phyloP scores from a whole-genome alignment of 2,888 invertebrate species.

The Acrobasis repandana region DNA sequence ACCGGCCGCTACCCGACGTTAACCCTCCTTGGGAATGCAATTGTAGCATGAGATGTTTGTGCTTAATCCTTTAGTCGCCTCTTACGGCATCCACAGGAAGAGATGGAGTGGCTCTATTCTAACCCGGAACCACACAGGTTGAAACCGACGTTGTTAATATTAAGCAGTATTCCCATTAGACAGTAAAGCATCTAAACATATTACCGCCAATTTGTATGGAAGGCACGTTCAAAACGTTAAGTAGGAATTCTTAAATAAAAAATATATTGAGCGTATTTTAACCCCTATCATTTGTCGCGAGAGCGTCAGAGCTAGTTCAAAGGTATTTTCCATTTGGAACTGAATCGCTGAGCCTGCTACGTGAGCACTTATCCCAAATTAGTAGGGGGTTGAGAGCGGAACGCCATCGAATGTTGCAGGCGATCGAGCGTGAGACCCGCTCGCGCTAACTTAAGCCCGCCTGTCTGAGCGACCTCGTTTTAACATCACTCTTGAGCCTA shows the following conservation, averaged over 20 bases:
- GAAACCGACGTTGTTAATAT: slow-evolving; percentile 18
- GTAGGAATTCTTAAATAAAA: slow-evolving; percentile 28
- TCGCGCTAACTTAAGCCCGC: slow-evolving; percentile 56
- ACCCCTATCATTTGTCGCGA: slow-evolving; percentile 44
- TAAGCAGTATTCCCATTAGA: slow-evolving; percentile 19
- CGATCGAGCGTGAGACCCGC: slow-evolving; percentile 62
- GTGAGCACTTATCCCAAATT: slow-evolving; percentile 75
- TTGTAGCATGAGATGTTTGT: too few relatives aligned
- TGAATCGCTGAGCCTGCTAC: slow-evolving; percentile 58
- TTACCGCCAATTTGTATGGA: slow-evolving; percentile 24
- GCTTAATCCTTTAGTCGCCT: too few relatives aligned
- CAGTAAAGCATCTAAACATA: slow-evolving; percentile 22
- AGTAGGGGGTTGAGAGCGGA: slow-evolving; percentile 54
- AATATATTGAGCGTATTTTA: slow-evolving; percentile 45
- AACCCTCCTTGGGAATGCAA: too few relatives aligned
- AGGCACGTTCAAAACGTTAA: slow-evolving; percentile 23
- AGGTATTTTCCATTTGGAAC: slow-evolving; percentile 54
- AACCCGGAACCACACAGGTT: too few relatives aligned
- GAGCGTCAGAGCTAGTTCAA: slow-evolving; percentile 54
- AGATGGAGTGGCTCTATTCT: too few relatives aligned
- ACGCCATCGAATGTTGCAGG: slow-evolving; percentile 49
- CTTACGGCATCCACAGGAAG: too few relatives aligned
- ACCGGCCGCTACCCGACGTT: too few relatives aligned
- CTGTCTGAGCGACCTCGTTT: slow-evolving; percentile 50
- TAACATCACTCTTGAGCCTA: slow-evolving; percentile 42